Percentiles rank a stretch among this genome's conserved stretches.
These are phyloP conservation scores for Lineus longissimus DNA, from an alignment of 1,140 invertebrate species.

Conservation along the genomic window DNA sequence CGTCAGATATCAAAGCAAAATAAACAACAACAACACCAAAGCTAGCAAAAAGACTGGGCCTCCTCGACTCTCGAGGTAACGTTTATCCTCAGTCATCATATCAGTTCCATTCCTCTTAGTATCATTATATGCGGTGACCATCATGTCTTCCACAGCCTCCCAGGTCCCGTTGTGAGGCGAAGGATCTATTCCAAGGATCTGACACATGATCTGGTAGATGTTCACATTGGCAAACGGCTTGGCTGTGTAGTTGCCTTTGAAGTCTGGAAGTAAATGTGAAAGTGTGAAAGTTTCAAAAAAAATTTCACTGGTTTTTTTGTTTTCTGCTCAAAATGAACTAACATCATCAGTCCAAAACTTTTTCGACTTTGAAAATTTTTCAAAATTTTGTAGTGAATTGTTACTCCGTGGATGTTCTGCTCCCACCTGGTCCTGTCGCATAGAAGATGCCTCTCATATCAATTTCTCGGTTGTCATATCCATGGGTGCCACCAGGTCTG, in stretches of 20 bases:
- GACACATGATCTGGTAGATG: slow-evolving; percentile 47
- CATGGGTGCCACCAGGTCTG: slow-evolving; percentile 30
- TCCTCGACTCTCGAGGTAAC: no score
- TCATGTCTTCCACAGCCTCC: slow-evolving; percentile 11
- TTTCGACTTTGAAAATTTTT: no score
- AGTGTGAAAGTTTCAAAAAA: background rate
- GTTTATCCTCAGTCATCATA: no score
- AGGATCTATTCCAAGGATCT: slow-evolving; percentile 33
- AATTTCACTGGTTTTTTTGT: no score
- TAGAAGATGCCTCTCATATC: slow-evolving; percentile 45
- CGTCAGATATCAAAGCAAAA: no score
- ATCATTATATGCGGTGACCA: no score
- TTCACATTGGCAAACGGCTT: slow-evolving; percentile 38
- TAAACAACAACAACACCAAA: no score
- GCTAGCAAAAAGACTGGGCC: no score
- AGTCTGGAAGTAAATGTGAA: slow-evolving; percentile 21
- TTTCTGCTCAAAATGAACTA: no score
- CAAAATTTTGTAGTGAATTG: no score
- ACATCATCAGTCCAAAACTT: no score
- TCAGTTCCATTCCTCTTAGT: no score
- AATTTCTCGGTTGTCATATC: slow-evolving; percentile 32
- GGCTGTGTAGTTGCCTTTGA: slow-evolving; percentile 21
- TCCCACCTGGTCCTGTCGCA: slow-evolving; percentile 37
- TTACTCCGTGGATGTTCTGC: background rate
- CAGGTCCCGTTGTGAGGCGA: slow-evolving; percentile 25